A percentile compares a stretch with the other conserved stretches of the same genome.
Evolutionary conservation across 2,113 vertebrate genomes (phyloP).

Genomic region (Hypanus sabinus): DNA sequence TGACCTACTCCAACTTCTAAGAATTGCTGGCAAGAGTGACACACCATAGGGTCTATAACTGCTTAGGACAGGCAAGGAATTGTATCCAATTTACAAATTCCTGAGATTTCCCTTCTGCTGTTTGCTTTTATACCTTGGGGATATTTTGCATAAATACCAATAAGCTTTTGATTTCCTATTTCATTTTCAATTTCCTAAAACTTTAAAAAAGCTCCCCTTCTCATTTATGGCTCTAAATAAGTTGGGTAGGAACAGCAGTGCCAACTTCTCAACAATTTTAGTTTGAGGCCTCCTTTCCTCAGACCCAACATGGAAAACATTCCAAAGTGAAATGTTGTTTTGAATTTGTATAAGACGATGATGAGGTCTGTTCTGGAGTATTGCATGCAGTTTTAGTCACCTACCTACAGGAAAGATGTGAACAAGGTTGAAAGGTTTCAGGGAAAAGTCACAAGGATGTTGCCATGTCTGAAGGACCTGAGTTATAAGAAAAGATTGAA

Average conservation of each 20-base stretch:
- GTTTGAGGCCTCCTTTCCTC: neutral
- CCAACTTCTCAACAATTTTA: no score
- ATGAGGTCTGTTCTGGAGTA: no score
- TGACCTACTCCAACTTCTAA: no score
- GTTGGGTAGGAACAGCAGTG: no score
- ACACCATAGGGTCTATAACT: neutral
- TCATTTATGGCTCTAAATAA: neutral
- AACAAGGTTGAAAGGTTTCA: no score
- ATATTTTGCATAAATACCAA: neutral
- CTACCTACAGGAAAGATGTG: no score
- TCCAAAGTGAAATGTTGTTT: neutral
- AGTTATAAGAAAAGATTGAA: no score
- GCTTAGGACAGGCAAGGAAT: neutral
- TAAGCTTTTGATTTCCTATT: neutral
- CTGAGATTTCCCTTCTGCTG: neutral
- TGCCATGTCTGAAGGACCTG: no score
- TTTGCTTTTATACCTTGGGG: neutral
- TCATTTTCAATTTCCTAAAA: neutral
- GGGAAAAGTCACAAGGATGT: no score
- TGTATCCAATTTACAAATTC: neutral
- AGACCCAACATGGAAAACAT: neutral
- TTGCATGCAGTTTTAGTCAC: no score
- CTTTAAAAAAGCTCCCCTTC: neutral
- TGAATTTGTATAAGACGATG: no score
- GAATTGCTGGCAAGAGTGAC: no score